Evolutionary conservation across 2,113 vertebrate genomes (phyloP), one percentile per base, ranked within the genome.

Genomic region (Pterocles burchelli): DNA sequence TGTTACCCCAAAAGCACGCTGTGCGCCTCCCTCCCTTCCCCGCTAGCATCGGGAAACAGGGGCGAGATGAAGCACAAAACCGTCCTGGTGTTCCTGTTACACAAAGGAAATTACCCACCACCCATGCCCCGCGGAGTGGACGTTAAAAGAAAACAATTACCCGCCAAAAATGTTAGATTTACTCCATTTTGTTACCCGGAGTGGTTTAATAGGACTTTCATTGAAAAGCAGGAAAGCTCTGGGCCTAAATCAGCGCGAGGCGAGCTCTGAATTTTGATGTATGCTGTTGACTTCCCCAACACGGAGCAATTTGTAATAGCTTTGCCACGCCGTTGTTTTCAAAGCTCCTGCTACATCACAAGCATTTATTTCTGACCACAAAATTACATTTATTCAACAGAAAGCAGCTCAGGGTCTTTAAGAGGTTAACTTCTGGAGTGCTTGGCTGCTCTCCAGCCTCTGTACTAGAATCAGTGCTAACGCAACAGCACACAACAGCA

Each of bases 361-460:
- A 96, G 97, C 98, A 97, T 98, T 98, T 97, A 97, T 97, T 97
- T 97, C 97, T 97, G 96, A 98, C 98, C 97, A 98, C 98, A 98
- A 97, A 97, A 96, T 97, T 97, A 97, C 97, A 98, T 98, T 98
- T 98, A 97, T 98, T 97, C 97, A 97, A 97, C 96, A 96, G 97
- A 97, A 98, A 98, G 97, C 97, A 96, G 97, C 97, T 96, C 97
- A 75, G 94, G 97, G 98, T 97, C 97, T 98, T 97, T 97, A 98
- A 98, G 98, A 98, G 98, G 98, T 98, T 98, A 98, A 98, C 98
- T 98, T 98, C 96, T 97, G 96, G 97, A 97, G 98, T 75, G 97
- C 95, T 97, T 98, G 98, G 98, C 98, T 78, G 97, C 93, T 90
- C 91, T 97, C 98, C 98, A 98, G 98, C 94, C 97, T 75, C 95